Base-by-base conservation (phyloP, 2,797 vertebrate species). In the Pipistrellus nathusii region DNA sequence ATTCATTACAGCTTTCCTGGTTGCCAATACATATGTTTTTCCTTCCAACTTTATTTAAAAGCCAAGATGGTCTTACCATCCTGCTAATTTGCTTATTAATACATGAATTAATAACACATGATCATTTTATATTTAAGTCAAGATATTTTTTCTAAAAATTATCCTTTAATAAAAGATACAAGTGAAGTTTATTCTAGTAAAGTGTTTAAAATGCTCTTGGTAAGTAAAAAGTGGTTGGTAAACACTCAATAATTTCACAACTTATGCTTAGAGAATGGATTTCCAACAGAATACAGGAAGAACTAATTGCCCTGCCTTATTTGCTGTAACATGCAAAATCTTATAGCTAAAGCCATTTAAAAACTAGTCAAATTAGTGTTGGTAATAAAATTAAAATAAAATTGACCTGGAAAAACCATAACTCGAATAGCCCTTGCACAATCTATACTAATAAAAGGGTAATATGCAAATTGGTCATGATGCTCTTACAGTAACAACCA, bases 301-400 rank as follows among this genome's bases (percentile, higher is more conserved):
- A 27, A 72, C 35, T 93, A 57, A 97, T 73, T 86, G 12, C 8
- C 88, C 6, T 84, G 38, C 23, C 46, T 64, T 93, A 88, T 46
- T 91, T 94, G 57, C 88, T 81, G 8, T 23, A 91, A 78, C 64
- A 21, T 69, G 11, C 78, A 88, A 88, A 83, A 71, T 71, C 94
- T 95, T 71, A 82, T 23, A 89, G 64, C 62, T 51, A 23, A 88
- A 95, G 46, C 14, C 93, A 90, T 90, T 91, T 95, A 83, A 88
- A n/a, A 41, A 62, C 57, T 62, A 62, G 57, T 62, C 96, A 55
- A 92, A 92, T 86, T 95, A 93, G 92, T 17, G 2, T 46, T 95
- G n/a, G 51, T 72, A 91, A 89, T 93, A 95, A 96, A 91, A 92
- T 62, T 46, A 69, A 96, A 94, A 93, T 78, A 86, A 96, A 95